Base-by-base conservation (phyloP, 2,797 vertebrate species). In the Enteromius treurensis region DNA sequence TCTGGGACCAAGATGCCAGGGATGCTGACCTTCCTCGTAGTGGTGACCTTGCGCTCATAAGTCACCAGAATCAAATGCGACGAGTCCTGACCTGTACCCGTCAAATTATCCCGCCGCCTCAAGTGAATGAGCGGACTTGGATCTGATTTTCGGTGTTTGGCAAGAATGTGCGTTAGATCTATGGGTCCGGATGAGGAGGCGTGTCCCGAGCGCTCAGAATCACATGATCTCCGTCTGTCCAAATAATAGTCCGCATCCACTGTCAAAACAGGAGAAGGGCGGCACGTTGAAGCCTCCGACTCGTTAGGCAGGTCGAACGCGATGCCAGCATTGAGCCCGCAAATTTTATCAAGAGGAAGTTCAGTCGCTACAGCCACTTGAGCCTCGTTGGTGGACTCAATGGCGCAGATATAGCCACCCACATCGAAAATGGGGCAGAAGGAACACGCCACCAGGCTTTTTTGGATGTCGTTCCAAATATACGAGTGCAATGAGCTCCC, bases 1-100 rank as follows among this genome's bases (percentile, higher is more conserved):
- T 99, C 98, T 1, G 98, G 98, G 42, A 96, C 96, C 89, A 99
- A 90, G 86, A 99, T 95, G 42, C 97, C 97, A 0, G 98, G 97
- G 64, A 99, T 93, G 82, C 95, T 95, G 49, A 97, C 96, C 90
- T 96, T 99, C 86, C 95, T 95, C 37, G 96, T 97, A 73, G 94
- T 95, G 0, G 96, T 96, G 69, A 95, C 95, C 81, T 95, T 96
- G 23, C 93, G 94, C 81, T 97, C 96, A 5, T 97, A 99, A 1
- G 95, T 96, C 83, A 99, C 96, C 86, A 99, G 90, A 86, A 97
- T 94, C 84, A 99, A 94, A 89, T 98, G 96, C 0, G 97, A 98
- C 23, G 96, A 96, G 91, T 98, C 97, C 83, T 96, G 96, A 21
- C 96, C 97, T 0, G 95, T 95, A 83, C 95, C 97, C 0, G 94